Evolutionary conservation across 1,140 invertebrate species (phyloP).

Genomic region (Acromyrmex heyeri): DNA sequence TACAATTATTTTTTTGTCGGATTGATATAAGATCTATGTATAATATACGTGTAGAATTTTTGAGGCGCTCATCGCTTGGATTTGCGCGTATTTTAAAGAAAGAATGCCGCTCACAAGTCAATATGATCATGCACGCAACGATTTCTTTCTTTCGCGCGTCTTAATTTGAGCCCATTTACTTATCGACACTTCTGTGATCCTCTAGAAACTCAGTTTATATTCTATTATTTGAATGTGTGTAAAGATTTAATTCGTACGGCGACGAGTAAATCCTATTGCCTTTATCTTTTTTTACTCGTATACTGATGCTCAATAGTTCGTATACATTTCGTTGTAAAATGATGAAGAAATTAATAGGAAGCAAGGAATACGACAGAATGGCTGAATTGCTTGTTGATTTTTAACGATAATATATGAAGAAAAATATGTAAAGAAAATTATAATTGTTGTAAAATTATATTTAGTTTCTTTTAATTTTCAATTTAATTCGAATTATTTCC

Average conservation of each 20-base stretch:
- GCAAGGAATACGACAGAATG: not conserved
- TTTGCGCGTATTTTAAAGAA: constrained; percentile 44
- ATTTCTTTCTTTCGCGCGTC: constrained; percentile 38
- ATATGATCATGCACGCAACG: constrained; percentile 52
- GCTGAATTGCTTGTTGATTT: not conserved
- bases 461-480: not conserved
- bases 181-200: constrained; percentile 42
- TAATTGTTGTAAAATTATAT: not conserved
- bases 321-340: not conserved
- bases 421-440: not conserved
- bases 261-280: constrained; percentile 2
- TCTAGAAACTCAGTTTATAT: constrained; percentile 19
- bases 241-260: not conserved
- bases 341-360: not conserved
- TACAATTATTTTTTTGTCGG: constrained; percentile 67
- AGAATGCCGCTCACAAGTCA: constrained; percentile 22
- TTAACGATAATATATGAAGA: not conserved
- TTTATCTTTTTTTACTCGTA: not conserved
- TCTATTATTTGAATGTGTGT: constrained; percentile 5
- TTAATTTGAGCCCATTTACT: constrained; percentile 35
- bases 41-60: constrained; percentile 48
- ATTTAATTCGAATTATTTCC: not conserved
- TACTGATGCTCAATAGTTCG: constrained; percentile 31
- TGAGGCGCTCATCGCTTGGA: constrained; percentile 31
- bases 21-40: constrained; percentile 55